Evolutionary conservation across 2,888 invertebrate species (phyloP).

Genomic region (Poecilus cupreus): DNA sequence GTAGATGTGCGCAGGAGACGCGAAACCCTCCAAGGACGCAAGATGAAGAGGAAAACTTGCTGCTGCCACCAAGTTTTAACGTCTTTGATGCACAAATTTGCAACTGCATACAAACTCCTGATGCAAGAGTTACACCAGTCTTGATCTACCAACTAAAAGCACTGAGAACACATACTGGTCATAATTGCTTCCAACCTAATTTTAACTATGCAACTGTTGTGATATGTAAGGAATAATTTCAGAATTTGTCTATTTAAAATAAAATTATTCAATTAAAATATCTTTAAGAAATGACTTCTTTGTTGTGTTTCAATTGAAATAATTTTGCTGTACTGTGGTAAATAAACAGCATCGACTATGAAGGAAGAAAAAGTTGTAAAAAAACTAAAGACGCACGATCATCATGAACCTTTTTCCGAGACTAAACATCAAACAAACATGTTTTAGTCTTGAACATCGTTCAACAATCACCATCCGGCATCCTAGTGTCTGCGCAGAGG

Average conservation of each 20-base stretch:
- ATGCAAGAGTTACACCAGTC: not conserved
- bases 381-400: too few species aligned
- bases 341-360: too few species aligned
- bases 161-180: not conserved
- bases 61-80: constrained; percentile 6
- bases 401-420: not conserved
- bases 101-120: constrained; percentile 17
- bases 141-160: not conserved
- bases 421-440: not conserved
- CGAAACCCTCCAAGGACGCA: too few species aligned
- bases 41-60: constrained; percentile 12
- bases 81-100: constrained; percentile 26
- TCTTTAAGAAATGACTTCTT: too few species aligned
- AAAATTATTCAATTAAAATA: too few species aligned
- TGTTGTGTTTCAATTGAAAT: too few species aligned
- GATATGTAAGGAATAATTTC: too few species aligned
- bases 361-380: too few species aligned
- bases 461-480: not conserved
- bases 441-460: not conserved
- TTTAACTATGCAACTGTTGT: too few species aligned
- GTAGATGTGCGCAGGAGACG: constrained; percentile 3
- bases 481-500: not conserved
- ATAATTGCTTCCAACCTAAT: not conserved
- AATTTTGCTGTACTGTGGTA: too few species aligned
- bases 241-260: too few species aligned